These are phyloP conservation scores for Cnemophilus loriae DNA, from an alignment of 2,113 vertebrate species.

Conservation along the genomic window DNA sequence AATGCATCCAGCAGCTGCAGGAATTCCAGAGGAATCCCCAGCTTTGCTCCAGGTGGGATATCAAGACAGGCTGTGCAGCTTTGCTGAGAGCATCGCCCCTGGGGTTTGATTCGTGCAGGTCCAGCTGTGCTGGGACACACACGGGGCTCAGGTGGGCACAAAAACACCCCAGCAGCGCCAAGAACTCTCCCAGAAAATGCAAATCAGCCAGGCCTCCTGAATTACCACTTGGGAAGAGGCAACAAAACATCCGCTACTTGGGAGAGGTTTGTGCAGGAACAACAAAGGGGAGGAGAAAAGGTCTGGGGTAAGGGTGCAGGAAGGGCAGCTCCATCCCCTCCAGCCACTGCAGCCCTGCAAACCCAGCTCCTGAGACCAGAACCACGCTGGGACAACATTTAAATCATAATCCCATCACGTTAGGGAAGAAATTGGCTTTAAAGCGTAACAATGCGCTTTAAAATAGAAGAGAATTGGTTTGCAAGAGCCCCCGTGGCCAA, in stretches of 20 bases:
- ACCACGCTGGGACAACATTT: not conserved
- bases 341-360: not conserved
- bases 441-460: not conserved
- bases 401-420: not conserved
- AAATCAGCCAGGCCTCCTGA: not conserved
- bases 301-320: not conserved
- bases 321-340: accelerated
- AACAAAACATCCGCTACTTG: accelerated
- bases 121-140: not conserved
- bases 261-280: not conserved
- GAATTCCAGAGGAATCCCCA: not conserved
- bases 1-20: not conserved
- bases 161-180: not conserved
- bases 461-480: not conserved
- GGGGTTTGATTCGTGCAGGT: not conserved
- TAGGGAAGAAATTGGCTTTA: not conserved
- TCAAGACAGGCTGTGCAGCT: not conserved
- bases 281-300: not conserved
- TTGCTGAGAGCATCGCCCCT: not conserved
- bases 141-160: not conserved
- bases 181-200: not conserved
- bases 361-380: not conserved
- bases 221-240: not conserved
- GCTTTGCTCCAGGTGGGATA: not conserved
- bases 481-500: not conserved